Evolutionary conservation across 2,113 vertebrate genomes (phyloP).

Genomic region (Glaucomys volans): DNA sequence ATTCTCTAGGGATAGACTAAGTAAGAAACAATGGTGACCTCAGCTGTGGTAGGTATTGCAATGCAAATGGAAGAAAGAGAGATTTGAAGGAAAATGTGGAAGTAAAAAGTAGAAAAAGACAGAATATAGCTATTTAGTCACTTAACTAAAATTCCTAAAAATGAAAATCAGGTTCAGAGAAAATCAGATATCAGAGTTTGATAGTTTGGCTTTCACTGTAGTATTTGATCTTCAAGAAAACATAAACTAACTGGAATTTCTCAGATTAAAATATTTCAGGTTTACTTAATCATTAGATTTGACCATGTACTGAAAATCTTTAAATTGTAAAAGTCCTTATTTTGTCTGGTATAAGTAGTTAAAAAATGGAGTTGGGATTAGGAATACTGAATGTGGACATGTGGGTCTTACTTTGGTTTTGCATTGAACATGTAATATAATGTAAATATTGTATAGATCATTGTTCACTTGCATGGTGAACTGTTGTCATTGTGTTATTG

Average conservation of each 20-base stretch:
- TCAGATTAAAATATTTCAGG: neutral
- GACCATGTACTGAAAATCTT: neutral
- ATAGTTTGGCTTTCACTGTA: neutral
- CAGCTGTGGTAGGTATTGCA: neutral
- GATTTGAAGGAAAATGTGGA: neutral
- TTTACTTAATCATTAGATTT: constrained; percentile 29
- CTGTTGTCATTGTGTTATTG: neutral
- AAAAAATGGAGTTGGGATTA: neutral
- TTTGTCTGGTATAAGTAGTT: neutral
- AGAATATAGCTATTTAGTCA: neutral
- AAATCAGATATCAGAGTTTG: neutral
- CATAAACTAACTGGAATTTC: neutral
- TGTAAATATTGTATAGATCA: neutral
- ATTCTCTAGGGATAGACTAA: neutral
- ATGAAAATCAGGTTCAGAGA: neutral
- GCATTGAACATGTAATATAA: neutral
- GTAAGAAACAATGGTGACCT: neutral
- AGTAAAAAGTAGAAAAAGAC: neutral
- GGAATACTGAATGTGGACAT: neutral
- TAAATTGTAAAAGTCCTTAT: neutral
- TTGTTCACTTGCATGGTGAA: neutral
- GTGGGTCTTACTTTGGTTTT: neutral
- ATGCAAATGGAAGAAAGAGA: neutral
- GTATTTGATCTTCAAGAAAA: neutral
- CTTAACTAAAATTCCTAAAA: neutral